phyloP scores from a whole-genome alignment of 2,113 vertebrate genomes.

The Panthera tigris region DNA sequence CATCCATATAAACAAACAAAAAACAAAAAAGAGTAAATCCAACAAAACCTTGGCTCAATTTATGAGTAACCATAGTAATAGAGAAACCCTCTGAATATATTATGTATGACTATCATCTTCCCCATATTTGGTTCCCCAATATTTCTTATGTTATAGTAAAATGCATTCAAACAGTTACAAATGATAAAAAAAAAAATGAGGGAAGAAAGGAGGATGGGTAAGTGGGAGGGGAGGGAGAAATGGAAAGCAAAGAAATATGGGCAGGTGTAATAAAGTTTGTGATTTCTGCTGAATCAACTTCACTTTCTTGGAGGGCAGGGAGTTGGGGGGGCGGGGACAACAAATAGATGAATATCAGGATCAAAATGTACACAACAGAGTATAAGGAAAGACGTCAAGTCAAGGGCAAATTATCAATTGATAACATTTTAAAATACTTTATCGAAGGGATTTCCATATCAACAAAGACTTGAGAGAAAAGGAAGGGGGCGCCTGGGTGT shows the following conservation, averaged over 20 bases:
- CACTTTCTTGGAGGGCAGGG: background rate
- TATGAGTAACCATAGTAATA: background rate
- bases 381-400: background rate
- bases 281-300: background rate
- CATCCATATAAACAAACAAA: background rate
- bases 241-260: background rate
- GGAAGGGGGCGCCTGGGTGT: too few species aligned
- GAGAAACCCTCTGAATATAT: background rate
- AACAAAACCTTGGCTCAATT: background rate
- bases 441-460: background rate
- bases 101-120: background rate
- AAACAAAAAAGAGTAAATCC: background rate
- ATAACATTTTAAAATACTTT: background rate
- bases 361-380: background rate
- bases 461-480: conserved; percentile 9
- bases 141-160: background rate
- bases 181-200: background rate
- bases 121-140: background rate
- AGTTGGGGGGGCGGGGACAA: background rate
- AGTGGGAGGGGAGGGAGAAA: background rate
- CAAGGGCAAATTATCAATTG: background rate
- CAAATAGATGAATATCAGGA: background rate
- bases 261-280: background rate
- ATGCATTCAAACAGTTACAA: background rate
- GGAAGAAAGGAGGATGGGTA: background rate